Conservation (phyloP, 2,113 vertebrate species). For the Myiagra hebetior region DNA sequence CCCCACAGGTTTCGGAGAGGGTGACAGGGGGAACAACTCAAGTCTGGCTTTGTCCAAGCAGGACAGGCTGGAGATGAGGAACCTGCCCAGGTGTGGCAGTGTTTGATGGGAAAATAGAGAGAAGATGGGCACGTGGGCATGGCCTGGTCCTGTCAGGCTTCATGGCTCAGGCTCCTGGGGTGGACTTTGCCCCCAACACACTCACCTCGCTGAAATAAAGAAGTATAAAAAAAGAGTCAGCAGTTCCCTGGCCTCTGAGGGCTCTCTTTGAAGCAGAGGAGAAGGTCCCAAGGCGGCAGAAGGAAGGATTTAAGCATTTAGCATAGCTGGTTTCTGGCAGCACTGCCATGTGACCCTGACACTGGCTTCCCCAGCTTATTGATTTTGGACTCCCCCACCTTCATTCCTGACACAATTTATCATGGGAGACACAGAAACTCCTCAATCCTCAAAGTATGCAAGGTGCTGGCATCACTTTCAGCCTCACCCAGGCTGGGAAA, state of each 20-base stretch:
- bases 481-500: neutral
- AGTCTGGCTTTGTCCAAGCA: neutral
- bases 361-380: conserved; percentile 16
- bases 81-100: neutral
- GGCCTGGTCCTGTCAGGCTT: rapidly evolving
- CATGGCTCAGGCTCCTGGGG: neutral
- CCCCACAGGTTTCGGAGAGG: neutral
- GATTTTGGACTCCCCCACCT: conserved; percentile 42
- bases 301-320: conserved; percentile 57
- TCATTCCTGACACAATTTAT: conserved; percentile 29
- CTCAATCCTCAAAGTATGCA: neutral
- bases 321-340: conserved; percentile 31
- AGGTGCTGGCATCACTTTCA: neutral
- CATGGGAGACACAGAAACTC: conserved; percentile 8
- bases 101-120: neutral
- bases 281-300: neutral
- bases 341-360: neutral
- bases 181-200: neutral
- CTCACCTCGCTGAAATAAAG: neutral
- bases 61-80: neutral
- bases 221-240: neutral
- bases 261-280: conserved; percentile 7
- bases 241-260: neutral
- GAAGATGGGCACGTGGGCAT: rapidly evolving
- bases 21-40: neutral